Percentiles rank a stretch among this genome's conserved stretches.
These are phyloP conservation scores for Chironomus riparius DNA, from an alignment of 2,888 invertebrate species.

Conservation along the genomic window DNA sequence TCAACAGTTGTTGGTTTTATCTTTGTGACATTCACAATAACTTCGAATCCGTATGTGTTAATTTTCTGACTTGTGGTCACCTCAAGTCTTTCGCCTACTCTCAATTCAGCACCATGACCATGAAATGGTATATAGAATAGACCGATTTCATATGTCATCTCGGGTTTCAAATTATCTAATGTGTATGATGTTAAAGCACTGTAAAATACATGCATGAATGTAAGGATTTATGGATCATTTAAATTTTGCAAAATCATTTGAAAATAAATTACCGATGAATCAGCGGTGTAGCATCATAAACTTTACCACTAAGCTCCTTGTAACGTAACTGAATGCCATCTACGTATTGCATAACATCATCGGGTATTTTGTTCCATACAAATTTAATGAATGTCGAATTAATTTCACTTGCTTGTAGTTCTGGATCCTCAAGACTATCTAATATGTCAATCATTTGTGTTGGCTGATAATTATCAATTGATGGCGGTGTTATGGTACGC, in stretches of 20 bases:
- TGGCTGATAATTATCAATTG: constrained; percentile 42
- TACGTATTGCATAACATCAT: constrained; percentile 71
- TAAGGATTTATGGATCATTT: too few species aligned
- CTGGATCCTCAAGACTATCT: constrained; percentile 58
- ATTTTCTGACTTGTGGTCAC: constrained; percentile 58
- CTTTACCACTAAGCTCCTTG: constrained; percentile 70
- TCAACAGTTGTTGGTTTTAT: constrained; percentile 70
- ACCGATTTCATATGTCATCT: constrained; percentile 72
- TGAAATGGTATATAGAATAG: constrained; percentile 76
- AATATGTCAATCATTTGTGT: constrained; percentile 40
- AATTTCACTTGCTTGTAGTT: constrained; percentile 60
- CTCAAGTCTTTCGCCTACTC: constrained; percentile 59
- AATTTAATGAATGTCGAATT: constrained; percentile 71
- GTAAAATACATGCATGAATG: neutral
- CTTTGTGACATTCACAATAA: constrained; percentile 63
- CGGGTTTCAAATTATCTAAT: constrained; percentile 67
- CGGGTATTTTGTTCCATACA: constrained; percentile 72
- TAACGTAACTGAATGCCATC: constrained; percentile 83
- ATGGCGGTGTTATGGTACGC: constrained; percentile 41
- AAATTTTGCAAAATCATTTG: neutral
- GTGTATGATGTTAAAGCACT: constrained; percentile 66
- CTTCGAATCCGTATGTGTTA: constrained; percentile 77
- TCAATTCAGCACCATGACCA: constrained; percentile 66
- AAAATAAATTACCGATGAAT: constrained; percentile 51
- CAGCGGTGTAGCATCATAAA: constrained; percentile 75